Base-by-base conservation (phyloP, 1,140 invertebrate genomes). In the Ctenoplectra terminalis region DNA sequence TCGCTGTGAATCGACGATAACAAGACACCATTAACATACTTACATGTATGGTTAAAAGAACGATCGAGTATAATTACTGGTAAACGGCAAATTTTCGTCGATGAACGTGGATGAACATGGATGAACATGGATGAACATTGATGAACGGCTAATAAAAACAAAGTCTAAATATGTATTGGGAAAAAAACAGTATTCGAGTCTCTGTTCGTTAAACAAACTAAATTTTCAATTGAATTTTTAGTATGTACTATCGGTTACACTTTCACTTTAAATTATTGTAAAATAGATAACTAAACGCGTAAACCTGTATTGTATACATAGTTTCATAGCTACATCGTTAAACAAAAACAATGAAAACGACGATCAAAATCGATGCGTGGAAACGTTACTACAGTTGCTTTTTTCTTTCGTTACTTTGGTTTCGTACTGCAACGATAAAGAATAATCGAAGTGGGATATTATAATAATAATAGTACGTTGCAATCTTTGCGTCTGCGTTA, bases 161-260 rank as follows among this genome's bases (percentile, higher is more conserved):
- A 15, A 29, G 26, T 15, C 1, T 0, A 31, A 9, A 23, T 34
- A 34, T 61, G 2, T 1, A 29, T 29, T 34, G 20, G 31, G 9
- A 60, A 34, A 8, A 0, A 7, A 17, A 63, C 20, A 1, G 34
- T 52, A 31, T 15, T 4, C 20, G 20, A 13, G 2, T 13, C 29
- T 6, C 13, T 23, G 17, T 7, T 34, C n/a, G 20, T 34, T 7
- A 17, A 43, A 43, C 54, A 17, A 60, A 13, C 2, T 40, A 46
- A 31, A 50, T 50, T 83, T 46, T 50, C 34, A 80, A 34, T 31
- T n/a, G n/a, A n/a, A n/a, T n/a, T n/a, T n/a, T n/a, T n/a, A n/a
- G n/a, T n/a, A n/a, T 31, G 8, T n/a, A 1, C 23, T 23, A 34
- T 9, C 26, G 29, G 34, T 37, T 31, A 13, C 43, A 20, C 66